Base-by-base conservation (phyloP, 2,797 vertebrate species). In the Myiothlypis coronata region DNA sequence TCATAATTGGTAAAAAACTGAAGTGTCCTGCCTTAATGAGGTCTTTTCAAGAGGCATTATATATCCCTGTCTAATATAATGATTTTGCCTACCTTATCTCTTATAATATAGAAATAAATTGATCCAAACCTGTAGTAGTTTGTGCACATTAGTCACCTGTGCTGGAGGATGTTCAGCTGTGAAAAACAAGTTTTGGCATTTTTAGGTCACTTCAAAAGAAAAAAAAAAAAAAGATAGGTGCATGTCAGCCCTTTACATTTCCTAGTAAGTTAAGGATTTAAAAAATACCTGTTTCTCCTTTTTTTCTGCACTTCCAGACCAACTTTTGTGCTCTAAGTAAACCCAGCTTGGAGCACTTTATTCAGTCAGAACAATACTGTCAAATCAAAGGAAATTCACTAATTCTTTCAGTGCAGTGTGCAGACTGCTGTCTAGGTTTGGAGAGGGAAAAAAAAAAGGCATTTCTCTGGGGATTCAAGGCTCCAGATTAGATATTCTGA, bases 351-450 rank as follows among this genome's bases (percentile, higher is more conserved):
- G 50, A 92, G 61, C 37, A 46, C 39, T 72, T 89, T 34, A 35
- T 89, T 94, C 57, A 71, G 23, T 80, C 64, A 55, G 74, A 93
- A 47, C 69, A 90, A 47, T 65, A 23, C 61, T 86, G 69, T 93
- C 87, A 87, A 87, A 57, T 91, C 84, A 91, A 88, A 83, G 69
- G 76, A 92, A 71, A 57, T 75, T 88, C 41, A 34, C 16, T 83
- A 34, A 86, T 83, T 83, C 75, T 77, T 85, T 65, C 79, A 78
- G 4, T 78, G 80, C 27, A 23, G n/a, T 78, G 68, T 91, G 56
- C 83, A 70, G 46, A 35, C 90, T 93, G 80, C 87, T 78, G 71
- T 95, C 82, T 94, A 65, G 79, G 71, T 75, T 83, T 83, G 17
- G 32, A 57, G 30, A 56, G 30, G 26, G 22, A 0, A 0, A 7